Evolutionary conservation across 2,113 vertebrate species (phyloP).

Genomic region (Lynx canadensis): DNA sequence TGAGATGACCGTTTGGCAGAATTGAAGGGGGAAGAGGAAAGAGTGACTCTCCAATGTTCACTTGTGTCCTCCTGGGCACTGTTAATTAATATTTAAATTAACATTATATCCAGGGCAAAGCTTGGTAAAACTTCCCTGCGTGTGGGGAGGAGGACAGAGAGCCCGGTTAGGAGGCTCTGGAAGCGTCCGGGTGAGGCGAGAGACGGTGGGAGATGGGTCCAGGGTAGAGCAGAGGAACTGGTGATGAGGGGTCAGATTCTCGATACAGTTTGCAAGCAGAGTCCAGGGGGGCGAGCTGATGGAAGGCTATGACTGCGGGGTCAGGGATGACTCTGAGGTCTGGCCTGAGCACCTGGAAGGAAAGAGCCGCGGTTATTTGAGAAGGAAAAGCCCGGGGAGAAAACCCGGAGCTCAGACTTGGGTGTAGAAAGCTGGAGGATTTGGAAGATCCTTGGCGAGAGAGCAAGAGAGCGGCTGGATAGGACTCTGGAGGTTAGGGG

Average conservation of each 20-base stretch:
- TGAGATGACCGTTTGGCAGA: neutral
- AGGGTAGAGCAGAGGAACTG: neutral
- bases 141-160: neutral
- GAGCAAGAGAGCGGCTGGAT: neutral
- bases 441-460: neutral
- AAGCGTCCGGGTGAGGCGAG: neutral
- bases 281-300: neutral
- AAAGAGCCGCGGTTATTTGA: neutral
- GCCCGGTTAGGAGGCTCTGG: neutral
- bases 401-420: neutral
- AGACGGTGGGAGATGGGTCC: neutral
- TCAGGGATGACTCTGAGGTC: neutral
- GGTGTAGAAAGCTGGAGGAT: neutral
- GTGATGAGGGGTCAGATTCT: neutral
- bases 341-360: neutral
- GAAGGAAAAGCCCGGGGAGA: neutral
- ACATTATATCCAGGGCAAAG: neutral
- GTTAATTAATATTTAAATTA: neutral
- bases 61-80: neutral
- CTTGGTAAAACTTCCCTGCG: neutral
- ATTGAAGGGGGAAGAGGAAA: neutral
- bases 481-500: neutral
- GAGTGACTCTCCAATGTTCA: neutral
- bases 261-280: neutral
- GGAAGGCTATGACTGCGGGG: no score